These are phyloP conservation scores for Cirrhinus molitorella DNA, from an alignment of 2,797 vertebrate species.

Conservation along the genomic window DNA sequence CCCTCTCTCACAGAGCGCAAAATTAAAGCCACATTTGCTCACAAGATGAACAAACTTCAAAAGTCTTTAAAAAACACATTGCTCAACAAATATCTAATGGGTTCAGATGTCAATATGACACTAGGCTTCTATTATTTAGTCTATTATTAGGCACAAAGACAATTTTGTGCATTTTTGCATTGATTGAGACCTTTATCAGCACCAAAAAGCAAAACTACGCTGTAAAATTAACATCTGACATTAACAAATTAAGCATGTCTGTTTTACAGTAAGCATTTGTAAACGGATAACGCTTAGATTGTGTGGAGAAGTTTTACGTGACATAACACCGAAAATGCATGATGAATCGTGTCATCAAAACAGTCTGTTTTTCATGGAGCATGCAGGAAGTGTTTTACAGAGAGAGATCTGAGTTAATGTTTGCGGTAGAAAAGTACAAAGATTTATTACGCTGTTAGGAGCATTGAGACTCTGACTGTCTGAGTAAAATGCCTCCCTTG, in stretches of 20 bases:
- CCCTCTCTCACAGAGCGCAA: neutral
- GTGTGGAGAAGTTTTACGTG: neutral
- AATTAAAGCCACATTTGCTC: conserved; percentile 31
- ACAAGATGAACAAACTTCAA: neutral
- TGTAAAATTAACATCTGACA: too few relatives aligned
- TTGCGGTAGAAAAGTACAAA: conserved; percentile 17
- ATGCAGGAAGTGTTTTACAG: conserved; percentile 36
- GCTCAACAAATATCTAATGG: neutral
- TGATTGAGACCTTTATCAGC: too few relatives aligned
- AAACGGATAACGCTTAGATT: neutral
- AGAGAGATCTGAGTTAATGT: conserved; percentile 34
- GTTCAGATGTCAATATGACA: neutral
- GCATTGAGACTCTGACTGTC: conserved; percentile 23
- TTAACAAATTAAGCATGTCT: neutral
- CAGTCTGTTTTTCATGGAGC: conserved; percentile 18
- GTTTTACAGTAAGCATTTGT: neutral
- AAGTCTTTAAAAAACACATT: neutral
- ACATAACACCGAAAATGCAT: neutral
- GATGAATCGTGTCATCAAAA: conserved; percentile 5
- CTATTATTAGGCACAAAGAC: neutral
- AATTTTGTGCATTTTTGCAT: neutral
- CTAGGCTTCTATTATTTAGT: neutral
- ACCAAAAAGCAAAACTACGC: too few relatives aligned
- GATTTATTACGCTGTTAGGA: conserved; percentile 33
- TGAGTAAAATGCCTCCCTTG: conserved; percentile 23